These are phyloP conservation scores for Lithosia quadra DNA, from an alignment of 2,888 invertebrate genomes.

Conservation along the genomic window DNA sequence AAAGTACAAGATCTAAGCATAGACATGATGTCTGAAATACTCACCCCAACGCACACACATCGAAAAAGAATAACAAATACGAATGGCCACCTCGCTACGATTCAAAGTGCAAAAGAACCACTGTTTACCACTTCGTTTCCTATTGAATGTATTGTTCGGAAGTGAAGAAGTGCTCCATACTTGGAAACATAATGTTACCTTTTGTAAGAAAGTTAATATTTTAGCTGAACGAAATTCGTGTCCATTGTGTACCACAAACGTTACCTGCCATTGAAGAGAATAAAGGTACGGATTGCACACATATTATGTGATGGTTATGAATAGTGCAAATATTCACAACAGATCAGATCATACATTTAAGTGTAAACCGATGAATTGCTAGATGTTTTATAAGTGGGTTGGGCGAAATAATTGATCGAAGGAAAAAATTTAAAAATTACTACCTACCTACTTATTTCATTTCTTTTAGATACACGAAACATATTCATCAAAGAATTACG, in stretches of 20 bases:
- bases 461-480: neutral
- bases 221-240: constrained; percentile 81
- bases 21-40: constrained; percentile 11
- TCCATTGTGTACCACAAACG: constrained; percentile 74
- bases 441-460: neutral
- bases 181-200: constrained; percentile 84
- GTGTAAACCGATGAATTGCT: constrained; percentile 66
- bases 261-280: constrained; percentile 80
- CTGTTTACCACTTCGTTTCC: constrained; percentile 85
- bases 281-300: constrained; percentile 76
- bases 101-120: constrained; percentile 71
- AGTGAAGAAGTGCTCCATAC: constrained; percentile 84
- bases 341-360: constrained; percentile 46
- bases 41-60: constrained; percentile 8
- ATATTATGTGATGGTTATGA: constrained; percentile 69
- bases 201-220: constrained; percentile 85
- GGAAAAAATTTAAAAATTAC: constrained; percentile 51
- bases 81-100: constrained; percentile 57
- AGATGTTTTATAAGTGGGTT: constrained; percentile 72
- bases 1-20: neutral
- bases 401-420: constrained; percentile 76
- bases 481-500: neutral
- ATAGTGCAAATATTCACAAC: constrained; percentile 71
- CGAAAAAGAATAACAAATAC: constrained; percentile 30
- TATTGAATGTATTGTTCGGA: constrained; percentile 84